These are phyloP conservation scores for Echinometra lucunter DNA, from an alignment of 53 echinoderm and acorn worm genomes.

Conservation along the genomic window DNA sequence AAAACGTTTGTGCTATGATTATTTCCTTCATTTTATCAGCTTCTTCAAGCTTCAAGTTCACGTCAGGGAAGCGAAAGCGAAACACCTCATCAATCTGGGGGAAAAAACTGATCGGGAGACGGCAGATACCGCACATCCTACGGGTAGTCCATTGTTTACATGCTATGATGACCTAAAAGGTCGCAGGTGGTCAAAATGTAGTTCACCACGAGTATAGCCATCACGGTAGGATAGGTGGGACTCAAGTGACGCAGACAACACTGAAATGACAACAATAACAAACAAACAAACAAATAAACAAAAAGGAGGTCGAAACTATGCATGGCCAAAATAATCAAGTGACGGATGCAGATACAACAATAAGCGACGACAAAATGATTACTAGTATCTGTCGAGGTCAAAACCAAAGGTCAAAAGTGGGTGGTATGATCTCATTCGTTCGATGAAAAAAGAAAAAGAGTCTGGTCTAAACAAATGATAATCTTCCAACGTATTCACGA, in stretches of 20 bases:
- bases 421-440: background rate
- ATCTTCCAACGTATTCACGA: background rate
- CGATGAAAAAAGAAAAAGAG: background rate
- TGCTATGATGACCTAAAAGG: background rate
- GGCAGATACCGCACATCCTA: background rate
- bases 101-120: background rate
- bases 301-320: no score
- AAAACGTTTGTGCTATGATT: no score
- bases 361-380: background rate
- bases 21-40: no score
- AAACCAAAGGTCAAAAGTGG: background rate
- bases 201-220: no score
- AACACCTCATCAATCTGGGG: background rate
- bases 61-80: no score
- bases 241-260: no score
- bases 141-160: background rate
- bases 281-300: no score
- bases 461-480: background rate
- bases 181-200: background rate
- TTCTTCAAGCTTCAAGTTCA: no score
- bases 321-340: no score
- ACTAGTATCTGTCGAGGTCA: background rate
- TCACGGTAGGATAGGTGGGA: no score
- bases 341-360: no score
- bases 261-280: no score